Base-by-base conservation (phyloP, 2,888 invertebrate genomes). In the Luffia ferchaultella region DNA sequence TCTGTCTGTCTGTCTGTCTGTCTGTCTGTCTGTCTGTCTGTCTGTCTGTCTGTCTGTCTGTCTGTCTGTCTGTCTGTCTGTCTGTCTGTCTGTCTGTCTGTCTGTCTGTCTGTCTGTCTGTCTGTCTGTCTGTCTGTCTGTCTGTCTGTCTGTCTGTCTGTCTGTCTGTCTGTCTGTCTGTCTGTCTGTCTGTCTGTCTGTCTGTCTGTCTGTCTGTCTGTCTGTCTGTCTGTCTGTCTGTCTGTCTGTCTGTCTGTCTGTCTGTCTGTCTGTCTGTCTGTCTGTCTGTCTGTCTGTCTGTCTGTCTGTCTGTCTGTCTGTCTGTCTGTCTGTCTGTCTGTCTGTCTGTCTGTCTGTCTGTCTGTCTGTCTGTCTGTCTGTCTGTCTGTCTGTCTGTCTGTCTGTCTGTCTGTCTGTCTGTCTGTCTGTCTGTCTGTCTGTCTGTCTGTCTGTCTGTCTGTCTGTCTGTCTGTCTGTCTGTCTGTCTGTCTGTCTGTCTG, bases 381-480 rank as follows among this genome's bases (percentile, higher is more conserved):
- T n/a, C n/a, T n/a, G n/a, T n/a, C n/a, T n/a, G n/a, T n/a, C n/a
- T n/a, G n/a, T n/a, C n/a, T n/a, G 51, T 42, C 51, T 52, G 53
- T 53, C 53, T 54, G 53, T 52, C 53, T 52, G 53, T 49, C 53
- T 54, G 53, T 53, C 53, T 54, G 53, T 52, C 53, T 54, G 53
- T 54, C 53, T 52, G 53, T 52, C 53, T 52, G 53, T 52, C 53
- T 54, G 53, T 54, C 53, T 54, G 53, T 52, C 53, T 52, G 53
- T 53, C 53, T 54, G 53, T 49, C 53, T 52, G 53, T 54, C 54
- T 52, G 53, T 52, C 53, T 50, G 52, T 53, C 53, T 54, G 54
- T 52, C 52, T 52, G 52, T 49, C 52, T 54, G 52, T 53, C 52
- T 52, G 52, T 52, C 52, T 52, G 51, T 30, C 51, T 49, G 51